Evolutionary conservation across 2,797 vertebrate genomes (phyloP), one percentile per base, ranked within the genome.

Genomic region (Rhodeus uyekii): DNA sequence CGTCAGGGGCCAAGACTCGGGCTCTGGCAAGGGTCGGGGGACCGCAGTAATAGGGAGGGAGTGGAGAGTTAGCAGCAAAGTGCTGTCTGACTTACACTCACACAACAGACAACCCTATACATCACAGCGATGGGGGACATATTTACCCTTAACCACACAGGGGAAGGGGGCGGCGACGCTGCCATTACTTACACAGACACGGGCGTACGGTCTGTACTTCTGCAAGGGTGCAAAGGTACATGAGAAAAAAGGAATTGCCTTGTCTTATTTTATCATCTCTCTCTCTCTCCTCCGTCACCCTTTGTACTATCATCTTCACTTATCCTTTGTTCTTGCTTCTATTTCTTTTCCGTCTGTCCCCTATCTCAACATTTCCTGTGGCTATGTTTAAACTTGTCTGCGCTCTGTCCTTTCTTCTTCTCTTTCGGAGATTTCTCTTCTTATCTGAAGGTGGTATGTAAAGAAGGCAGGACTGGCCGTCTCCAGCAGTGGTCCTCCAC

Each of bases 41-140:
- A 83, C 74, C 68, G 53, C 77, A 44, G 42, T 84, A 87, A 83
- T 85, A 64, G 72, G 36, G 34, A 78, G 79, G 80, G 64, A 82
- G 76, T 46, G 50, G 84, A 55, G 77, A 85, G 74, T 88, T 89
- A 87, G 76, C 86, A 87, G 63, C 77, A 80, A 76, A 81, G 86
- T 83, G 84, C 76, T 85, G 88, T 76, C 87, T 79, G 75, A 81
- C 76, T 85, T 83, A 46, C 82, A 87, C 89, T 86, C 84, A 86
- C 78, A 86, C 84, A 87, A 64, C 83, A 83, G 82, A 80, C 81
- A 81, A 72, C 3, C 63, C 86, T 75, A 82, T 88, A 83, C 60
- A 86, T 89, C 87, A 88, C 78, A 76, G 68, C 36, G 68, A 73
- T 44, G 22, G 80, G 13, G 87, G 58, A 76, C 81, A 82, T 85